Evolutionary conservation across 2,888 invertebrate genomes (phyloP).

Genomic region (Melangyna quadrimaculata): DNA sequence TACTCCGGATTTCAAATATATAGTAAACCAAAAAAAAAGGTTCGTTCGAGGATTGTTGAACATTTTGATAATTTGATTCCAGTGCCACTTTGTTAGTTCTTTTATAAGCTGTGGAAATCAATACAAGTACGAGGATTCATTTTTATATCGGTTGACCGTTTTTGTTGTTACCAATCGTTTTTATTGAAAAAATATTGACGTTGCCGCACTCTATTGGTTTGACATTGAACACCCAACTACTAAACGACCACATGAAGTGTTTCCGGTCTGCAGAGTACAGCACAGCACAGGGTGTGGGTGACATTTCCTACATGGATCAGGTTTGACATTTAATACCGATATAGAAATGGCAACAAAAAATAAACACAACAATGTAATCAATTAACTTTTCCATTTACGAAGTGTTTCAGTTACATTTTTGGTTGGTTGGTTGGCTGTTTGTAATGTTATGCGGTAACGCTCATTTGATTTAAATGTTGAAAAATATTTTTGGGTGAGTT

Average conservation of each 20-base stretch:
- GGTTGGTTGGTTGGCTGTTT: neutral
- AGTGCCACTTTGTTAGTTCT: neutral
- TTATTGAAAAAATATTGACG: conserved; percentile 46
- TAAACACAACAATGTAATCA: conserved; percentile 56
- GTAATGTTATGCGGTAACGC: neutral
- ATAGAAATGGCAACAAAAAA: neutral
- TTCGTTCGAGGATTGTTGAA: conserved; percentile 2
- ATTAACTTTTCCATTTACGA: conserved; percentile 67
- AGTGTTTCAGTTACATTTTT: conserved; percentile 28
- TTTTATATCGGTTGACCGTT: conserved; percentile 26
- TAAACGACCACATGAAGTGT: conserved; percentile 29
- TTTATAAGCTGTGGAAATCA: neutral
- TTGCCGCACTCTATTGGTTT: conserved; percentile 46
- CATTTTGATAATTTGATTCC: neutral
- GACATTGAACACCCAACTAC: conserved; percentile 33
- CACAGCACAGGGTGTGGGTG: neutral
- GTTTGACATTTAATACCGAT: conserved; percentile 36
- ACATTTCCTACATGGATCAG: conserved; percentile 17
- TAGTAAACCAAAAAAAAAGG: conserved; percentile 26
- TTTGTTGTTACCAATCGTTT: conserved; percentile 51
- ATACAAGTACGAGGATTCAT: conserved; percentile 21
- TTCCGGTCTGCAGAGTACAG: neutral
- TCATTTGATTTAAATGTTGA: neutral
- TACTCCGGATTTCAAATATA: conserved; percentile 3
- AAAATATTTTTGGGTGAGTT: neutral